Evolutionary conservation across 2,888 invertebrate genomes (phyloP).

Genomic region (Heliconius aoede): DNA sequence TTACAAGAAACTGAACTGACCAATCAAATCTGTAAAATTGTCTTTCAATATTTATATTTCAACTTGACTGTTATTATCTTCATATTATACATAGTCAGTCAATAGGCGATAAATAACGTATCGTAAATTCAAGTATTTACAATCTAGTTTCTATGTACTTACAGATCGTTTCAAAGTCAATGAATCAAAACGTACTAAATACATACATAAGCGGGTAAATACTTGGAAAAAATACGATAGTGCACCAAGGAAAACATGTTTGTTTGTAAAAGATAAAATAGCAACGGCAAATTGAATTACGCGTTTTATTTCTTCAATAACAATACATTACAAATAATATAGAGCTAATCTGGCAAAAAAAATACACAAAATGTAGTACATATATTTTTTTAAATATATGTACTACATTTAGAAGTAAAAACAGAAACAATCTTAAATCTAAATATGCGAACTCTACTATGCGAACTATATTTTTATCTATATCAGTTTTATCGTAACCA

Average conservation of each 20-base stretch:
- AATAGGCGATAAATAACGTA: background rate
- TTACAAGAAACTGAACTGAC: background rate
- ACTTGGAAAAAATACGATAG: conserved; percentile 6
- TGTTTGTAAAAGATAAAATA: conserved; percentile 7
- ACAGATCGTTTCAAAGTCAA: conserved; percentile 1
- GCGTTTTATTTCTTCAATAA: background rate
- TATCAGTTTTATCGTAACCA: background rate
- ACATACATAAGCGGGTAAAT: conserved; percentile 3
- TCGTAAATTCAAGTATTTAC: conserved; percentile 4
- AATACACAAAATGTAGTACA: background rate
- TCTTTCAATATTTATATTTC: background rate
- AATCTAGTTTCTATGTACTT: conserved; percentile 12
- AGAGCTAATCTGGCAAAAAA: background rate
- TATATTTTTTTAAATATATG: too few species aligned
- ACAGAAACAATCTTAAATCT: background rate
- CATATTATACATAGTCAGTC: conserved; percentile 14
- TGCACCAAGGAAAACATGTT: background rate
- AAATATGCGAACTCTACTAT: background rate
- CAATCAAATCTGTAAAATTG: background rate
- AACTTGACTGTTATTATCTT: background rate
- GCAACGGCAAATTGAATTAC: background rate
- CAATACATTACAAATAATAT: background rate
- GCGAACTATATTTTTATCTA: background rate
- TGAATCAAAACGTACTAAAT: conserved; percentile 15
- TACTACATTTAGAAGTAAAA: too few species aligned